Percentiles rank a stretch among this genome's conserved stretches.
These are phyloP conservation scores for Carettochelys insculpta DNA, from an alignment of 2,113 vertebrate species.

Conservation along the genomic window DNA sequence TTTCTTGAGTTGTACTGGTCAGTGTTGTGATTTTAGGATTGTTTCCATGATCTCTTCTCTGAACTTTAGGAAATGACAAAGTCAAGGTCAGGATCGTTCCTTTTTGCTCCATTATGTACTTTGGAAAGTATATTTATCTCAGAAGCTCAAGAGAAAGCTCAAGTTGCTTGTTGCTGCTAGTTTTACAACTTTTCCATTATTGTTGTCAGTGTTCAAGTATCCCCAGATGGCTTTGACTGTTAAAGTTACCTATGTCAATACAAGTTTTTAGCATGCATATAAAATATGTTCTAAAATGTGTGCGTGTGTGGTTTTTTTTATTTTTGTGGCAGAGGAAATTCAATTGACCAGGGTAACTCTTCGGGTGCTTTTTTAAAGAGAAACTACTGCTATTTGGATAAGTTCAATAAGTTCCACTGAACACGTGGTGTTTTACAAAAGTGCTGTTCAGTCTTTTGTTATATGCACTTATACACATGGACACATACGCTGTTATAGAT, in stretches of 20 bases:
- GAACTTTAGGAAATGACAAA: neutral
- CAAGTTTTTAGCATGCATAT: no score
- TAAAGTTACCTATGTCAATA: neutral
- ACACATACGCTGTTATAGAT: no score
- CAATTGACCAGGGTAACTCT: neutral
- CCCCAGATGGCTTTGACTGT: neutral
- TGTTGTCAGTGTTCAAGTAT: neutral
- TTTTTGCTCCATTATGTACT: neutral
- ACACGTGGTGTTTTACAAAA: neutral
- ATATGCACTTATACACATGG: no score
- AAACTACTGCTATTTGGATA: neutral
- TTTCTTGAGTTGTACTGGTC: neutral
- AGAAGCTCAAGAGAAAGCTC: neutral
- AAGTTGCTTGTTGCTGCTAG: neutral
- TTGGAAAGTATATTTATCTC: neutral
- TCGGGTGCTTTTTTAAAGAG: neutral
- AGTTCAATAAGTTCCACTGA: neutral
- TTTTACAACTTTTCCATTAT: neutral
- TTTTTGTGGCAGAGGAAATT: neutral
- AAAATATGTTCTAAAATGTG: no score
- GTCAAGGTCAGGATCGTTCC: neutral
- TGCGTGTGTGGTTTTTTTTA: no score
- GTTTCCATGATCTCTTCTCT: neutral
- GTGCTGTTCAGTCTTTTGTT: neutral
- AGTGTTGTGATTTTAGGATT: neutral